phyloP scores from a whole-genome alignment of 2,113 vertebrate genomes.

The Abramis brama region DNA sequence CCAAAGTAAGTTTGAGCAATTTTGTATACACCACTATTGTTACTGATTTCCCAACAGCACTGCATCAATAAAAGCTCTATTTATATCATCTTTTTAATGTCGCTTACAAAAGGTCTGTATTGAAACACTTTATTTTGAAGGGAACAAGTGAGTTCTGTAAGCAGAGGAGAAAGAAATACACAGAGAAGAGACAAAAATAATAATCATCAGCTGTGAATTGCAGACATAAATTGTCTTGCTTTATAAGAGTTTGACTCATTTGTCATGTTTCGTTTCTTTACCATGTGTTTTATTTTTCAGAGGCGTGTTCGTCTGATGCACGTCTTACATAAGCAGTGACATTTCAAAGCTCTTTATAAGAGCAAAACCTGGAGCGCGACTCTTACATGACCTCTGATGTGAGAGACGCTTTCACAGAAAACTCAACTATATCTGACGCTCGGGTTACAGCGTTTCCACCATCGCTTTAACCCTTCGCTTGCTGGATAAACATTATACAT shows the following conservation, averaged over 20 bases:
- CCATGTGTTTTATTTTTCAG: conserved; percentile 32
- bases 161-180: background rate
- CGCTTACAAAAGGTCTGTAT: too few species aligned
- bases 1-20: too few species aligned
- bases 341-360: conserved; percentile 46
- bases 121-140: background rate
- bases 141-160: background rate
- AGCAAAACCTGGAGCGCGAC: conserved; percentile 9
- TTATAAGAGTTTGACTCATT: background rate
- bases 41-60: background rate
- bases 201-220: background rate
- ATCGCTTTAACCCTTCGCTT: background rate
- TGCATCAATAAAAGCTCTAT: background rate
- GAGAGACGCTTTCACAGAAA: background rate
- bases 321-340: conserved; percentile 40
- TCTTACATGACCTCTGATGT: conserved; percentile 26
- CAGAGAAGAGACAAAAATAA: background rate
- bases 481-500: background rate
- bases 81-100: background rate
- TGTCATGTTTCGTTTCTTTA: conserved; percentile 7
- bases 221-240: background rate
- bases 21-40: too few species aligned
- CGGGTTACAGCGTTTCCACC: background rate
- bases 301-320: conserved; percentile 7
- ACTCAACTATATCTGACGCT: background rate